These are phyloP conservation scores for Calameuta filiformis DNA, from an alignment of 2,888 invertebrate species.

Conservation along the genomic window DNA sequence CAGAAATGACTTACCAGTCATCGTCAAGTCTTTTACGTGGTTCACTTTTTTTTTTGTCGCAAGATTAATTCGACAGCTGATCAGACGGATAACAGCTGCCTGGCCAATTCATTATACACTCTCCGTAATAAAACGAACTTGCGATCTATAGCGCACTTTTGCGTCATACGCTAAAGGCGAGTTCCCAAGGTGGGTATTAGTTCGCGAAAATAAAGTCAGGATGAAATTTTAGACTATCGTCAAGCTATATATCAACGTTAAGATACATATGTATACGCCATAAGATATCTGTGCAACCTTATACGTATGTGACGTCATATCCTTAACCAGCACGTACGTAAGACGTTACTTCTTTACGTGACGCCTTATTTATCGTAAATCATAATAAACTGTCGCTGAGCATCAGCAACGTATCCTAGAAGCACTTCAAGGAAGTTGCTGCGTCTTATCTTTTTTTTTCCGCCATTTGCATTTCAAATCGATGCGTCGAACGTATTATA, in stretches of 20 bases:
- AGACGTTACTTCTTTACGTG: background rate
- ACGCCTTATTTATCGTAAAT: background rate
- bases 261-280: background rate
- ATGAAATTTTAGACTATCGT: background rate
- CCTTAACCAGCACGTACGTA: background rate
- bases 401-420: background rate
- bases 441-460: background rate
- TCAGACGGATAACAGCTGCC: background rate
- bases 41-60: background rate
- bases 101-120: background rate
- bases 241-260: background rate
- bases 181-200: background rate
- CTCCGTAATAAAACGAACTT: background rate
- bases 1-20: background rate
- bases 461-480: conserved; percentile 1
- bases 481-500: conserved; percentile 39
- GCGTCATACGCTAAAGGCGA: background rate
- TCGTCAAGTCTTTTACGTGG: background rate
- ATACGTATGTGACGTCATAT: background rate
- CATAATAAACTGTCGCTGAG: background rate
- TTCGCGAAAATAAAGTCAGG: background rate
- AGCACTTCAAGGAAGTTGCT: background rate
- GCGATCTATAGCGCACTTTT: background rate
- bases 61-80: background rate
- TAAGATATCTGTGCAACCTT: background rate